A percentile compares a stretch with the other conserved stretches of the same genome.
phyloP scores from a whole-genome alignment of 2,113 vertebrate species.

The Pimephales promelas region DNA sequence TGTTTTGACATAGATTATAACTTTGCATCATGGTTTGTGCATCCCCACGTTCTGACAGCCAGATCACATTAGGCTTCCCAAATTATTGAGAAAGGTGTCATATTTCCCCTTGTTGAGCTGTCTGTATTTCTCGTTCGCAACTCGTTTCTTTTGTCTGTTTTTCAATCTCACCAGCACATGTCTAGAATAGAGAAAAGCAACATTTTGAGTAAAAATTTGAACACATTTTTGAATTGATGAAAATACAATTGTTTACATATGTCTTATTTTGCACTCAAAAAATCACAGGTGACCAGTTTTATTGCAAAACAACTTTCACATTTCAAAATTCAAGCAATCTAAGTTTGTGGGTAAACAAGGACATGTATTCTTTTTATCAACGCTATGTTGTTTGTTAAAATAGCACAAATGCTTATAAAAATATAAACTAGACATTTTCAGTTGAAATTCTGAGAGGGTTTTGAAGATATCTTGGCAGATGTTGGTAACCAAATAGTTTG shows the following conservation, averaged over 20 bases:
- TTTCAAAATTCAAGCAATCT: constrained; percentile 3
- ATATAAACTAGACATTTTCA: background rate
- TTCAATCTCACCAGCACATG: constrained; percentile 72
- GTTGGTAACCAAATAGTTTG: background rate
- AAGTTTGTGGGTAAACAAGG: background rate
- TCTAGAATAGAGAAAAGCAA: constrained; percentile 61
- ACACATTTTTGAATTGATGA: constrained; percentile 25
- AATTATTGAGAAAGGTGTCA: constrained; percentile 54
- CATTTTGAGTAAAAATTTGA: constrained; percentile 74
- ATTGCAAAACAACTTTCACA: background rate
- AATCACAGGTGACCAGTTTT: background rate
- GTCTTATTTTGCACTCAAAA: constrained; percentile 30
- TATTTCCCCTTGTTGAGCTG: constrained; percentile 57
- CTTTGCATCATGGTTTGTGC: constrained; percentile 48
- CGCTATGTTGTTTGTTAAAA: background rate
- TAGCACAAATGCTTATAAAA: background rate
- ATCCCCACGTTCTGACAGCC: constrained; percentile 54
- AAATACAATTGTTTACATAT: constrained; percentile 10
- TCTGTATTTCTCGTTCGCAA: constrained; percentile 59
- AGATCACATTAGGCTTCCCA: constrained; percentile 57
- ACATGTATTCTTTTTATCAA: background rate
- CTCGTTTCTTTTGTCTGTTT: constrained; percentile 62
- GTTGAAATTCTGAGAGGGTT: background rate
- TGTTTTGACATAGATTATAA: constrained; percentile 65
- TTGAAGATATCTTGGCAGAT: background rate